phyloP scores from a whole-genome alignment of 2,797 vertebrate genomes.

The Danionella dracula region DNA sequence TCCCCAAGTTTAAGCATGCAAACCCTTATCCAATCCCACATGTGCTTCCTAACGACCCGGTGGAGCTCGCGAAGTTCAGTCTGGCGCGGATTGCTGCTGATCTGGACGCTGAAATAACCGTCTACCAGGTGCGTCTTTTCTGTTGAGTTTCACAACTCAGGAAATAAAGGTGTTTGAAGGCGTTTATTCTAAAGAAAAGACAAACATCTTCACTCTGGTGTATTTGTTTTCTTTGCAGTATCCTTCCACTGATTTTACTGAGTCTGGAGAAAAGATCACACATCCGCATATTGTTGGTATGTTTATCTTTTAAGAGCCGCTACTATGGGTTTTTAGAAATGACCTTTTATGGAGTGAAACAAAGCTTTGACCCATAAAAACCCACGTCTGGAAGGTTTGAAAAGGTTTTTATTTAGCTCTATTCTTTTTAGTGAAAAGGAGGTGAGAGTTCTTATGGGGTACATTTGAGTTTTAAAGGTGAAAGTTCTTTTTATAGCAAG shows the following conservation, averaged over 20 bases:
- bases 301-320: not conserved
- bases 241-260: constrained; percentile 60
- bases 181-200: no score
- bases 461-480: no score
- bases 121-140: constrained; percentile 73
- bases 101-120: constrained; percentile 66
- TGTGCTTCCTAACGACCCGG: constrained; percentile 68
- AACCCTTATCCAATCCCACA: constrained; percentile 78
- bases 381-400: no score
- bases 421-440: no score
- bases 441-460: no score
- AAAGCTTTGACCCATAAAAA: not conserved
- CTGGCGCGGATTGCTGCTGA: constrained; percentile 74
- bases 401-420: no score
- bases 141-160: no score
- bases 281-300: constrained; percentile 67
- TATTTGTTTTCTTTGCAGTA: constrained; percentile 54
- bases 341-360: no score
- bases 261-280: constrained; percentile 52
- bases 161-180: not conserved
- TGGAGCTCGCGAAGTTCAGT: constrained; percentile 73
- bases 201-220: not conserved
- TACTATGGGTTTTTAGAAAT: no score
- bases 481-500: no score
- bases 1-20: constrained; percentile 76